Conservation (phyloP, 2,797 vertebrate species). For the Selene dorsalis region DNA sequence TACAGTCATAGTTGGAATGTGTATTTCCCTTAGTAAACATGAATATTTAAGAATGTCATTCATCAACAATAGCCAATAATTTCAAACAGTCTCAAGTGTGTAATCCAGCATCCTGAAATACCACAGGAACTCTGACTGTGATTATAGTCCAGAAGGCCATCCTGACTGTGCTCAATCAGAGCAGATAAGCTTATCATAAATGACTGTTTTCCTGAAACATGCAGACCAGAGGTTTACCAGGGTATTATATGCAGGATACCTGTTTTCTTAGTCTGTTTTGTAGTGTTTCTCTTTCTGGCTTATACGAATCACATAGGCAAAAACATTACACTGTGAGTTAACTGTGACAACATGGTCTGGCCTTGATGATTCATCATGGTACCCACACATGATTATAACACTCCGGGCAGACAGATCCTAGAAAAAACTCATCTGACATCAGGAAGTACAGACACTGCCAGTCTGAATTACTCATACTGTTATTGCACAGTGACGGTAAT, state of each 20-base stretch:
- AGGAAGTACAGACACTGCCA: neutral
- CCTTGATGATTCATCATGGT: conserved; percentile 7
- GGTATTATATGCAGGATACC: neutral
- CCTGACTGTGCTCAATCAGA: conserved; percentile 23
- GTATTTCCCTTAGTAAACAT: neutral
- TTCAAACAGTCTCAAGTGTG: neutral
- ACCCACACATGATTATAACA: conserved; percentile 7
- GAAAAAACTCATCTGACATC: conserved; percentile 2
- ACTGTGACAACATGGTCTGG: conserved; percentile 1
- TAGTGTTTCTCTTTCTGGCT: neutral
- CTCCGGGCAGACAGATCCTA: neutral
- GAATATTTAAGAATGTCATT: neutral
- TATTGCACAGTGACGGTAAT: conserved; percentile 2
- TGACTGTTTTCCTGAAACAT: conserved; percentile 19
- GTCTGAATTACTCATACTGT: neutral
- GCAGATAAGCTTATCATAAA: conserved; percentile 41
- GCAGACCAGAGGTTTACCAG: conserved; percentile 20
- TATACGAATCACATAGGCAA: too few species aligned
- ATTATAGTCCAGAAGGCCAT: conserved; percentile 1
- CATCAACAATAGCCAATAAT: neutral
- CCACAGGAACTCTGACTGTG: neutral
- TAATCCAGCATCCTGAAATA: neutral
- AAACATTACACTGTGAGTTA: neutral
- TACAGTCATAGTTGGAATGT: neutral
- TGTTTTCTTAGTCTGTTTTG: neutral